Base-by-base conservation (phyloP, 2,113 vertebrate species). In the Hippotragus niger region DNA sequence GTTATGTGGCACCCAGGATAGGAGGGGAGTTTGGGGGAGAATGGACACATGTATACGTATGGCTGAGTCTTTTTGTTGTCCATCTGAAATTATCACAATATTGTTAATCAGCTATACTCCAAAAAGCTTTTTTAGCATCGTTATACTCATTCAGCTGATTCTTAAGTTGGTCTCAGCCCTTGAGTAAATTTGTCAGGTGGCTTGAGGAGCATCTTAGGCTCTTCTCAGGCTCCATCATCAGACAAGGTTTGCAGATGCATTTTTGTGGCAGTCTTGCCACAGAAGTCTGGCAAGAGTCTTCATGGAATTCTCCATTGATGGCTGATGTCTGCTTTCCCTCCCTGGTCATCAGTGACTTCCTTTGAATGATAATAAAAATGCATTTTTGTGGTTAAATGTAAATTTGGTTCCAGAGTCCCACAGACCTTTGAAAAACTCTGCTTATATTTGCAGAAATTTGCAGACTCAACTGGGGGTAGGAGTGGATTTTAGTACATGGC, bases 401-500 rank as follows among this genome's bases (percentile, higher is more conserved):
- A n/a, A 43, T 52, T 25, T 71, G 43, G 17, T 80, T 25, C 23
- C 13, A 7, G 50, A 58, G 23, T 86, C 57, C 58, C 55, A 43
- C 23, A 23, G 43, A 12, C 1, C 10, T 47, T 60, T 47, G 50
- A 15, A 82, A 47, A 80, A 3, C 23, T 45, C 86, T 23, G 60
- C 17, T 6, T 25, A 17, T 36, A 13, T 29, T 29, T 31, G 25
- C 12, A 89, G 57, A 19, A 29, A 13, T 29, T 29, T 31, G 25
- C 12, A 89, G 57, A 19, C n/a, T 43, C 29, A 31, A 2, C 47
- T 4, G 5, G 40, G 57, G 58, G 43, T 53, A 19, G 57, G 43
- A 43, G 81, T 83, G n/a, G 29, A 14, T 25, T 60, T 78, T 2
- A 11, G 43, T 0, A 0, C 10, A 1, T 0, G 8, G 76, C 43